Evolutionary conservation across 2,888 invertebrate species (phyloP).

Genomic region (Stenodera caucasica): DNA sequence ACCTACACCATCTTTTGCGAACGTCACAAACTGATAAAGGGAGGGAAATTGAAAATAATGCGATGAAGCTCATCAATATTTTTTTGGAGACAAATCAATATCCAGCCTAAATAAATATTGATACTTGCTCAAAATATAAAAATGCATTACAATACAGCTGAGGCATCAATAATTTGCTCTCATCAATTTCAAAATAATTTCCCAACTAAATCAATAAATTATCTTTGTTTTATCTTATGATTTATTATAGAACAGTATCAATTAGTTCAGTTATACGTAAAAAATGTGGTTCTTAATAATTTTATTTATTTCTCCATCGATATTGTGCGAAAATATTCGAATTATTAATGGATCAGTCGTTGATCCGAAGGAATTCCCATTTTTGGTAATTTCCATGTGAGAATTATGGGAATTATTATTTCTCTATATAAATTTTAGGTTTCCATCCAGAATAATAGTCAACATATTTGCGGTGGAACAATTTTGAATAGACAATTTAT

Average conservation of each 20-base stretch:
- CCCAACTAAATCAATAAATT: neutral
- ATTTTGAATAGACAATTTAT: conserved; percentile 11
- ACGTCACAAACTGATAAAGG: too few species aligned
- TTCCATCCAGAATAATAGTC: conserved; percentile 8
- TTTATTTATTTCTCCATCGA: neutral
- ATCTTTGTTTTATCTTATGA: neutral
- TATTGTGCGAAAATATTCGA: neutral
- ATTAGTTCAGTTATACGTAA: too few species aligned
- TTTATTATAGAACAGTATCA: neutral
- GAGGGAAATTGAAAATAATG: too few species aligned
- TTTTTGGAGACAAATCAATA: too few species aligned
- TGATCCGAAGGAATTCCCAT: conserved; percentile 9
- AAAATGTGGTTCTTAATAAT: neutral
- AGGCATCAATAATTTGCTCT: neutral
- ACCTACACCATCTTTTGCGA: too few species aligned
- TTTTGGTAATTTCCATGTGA: conserved; percentile 4
- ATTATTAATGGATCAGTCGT: conserved; percentile 10
- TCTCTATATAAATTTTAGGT: conserved; percentile 8
- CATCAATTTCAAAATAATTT: too few species aligned
- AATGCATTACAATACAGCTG: too few species aligned
- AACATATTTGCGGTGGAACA: conserved; percentile 13
- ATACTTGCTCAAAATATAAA: too few species aligned
- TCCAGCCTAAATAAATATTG: too few species aligned
- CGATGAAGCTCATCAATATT: too few species aligned
- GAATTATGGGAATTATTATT: neutral